Conservation (phyloP, 2,113 vertebrate species). For the Myotis yumanensis region DNA sequence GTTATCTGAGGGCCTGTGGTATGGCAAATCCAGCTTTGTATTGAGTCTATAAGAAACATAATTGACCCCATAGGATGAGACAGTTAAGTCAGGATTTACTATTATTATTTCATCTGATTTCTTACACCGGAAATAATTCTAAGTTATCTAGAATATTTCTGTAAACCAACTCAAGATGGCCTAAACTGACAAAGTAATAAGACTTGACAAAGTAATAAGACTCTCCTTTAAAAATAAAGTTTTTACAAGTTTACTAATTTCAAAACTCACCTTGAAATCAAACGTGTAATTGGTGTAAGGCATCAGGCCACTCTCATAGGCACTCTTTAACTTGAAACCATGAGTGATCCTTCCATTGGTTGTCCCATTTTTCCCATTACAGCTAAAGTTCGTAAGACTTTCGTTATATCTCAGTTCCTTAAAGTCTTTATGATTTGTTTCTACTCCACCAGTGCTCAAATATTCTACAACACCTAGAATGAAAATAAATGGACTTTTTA, state of each 20-base stretch:
- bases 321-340: constrained; percentile 98
- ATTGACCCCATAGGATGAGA: not conserved
- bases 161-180: not conserved
- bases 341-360: constrained; percentile 97
- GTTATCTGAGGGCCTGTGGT: not conserved
- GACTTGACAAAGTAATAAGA: not conserved
- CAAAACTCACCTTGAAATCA: constrained; percentile 93
- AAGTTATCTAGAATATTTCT: not conserved
- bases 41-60: not conserved
- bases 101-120: constrained; percentile 2
- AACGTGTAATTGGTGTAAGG: constrained; percentile 99
- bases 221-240: not conserved
- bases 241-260: not conserved
- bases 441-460: constrained; percentile 96
- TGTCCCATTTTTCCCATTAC: constrained; percentile 95
- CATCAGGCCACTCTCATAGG: constrained; percentile 98
- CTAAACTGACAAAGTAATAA: constrained; percentile 38
- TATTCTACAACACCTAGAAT: constrained; percentile 96
- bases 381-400: constrained; percentile 98
- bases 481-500: not conserved
- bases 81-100: not conserved
- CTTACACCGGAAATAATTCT: constrained; percentile 16
- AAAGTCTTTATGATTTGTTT: constrained; percentile 99
- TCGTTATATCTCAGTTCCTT: constrained; percentile 98
- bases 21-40: not conserved